Percentiles rank a stretch among this genome's conserved stretches.
These are phyloP conservation scores for Stenodema calcarata DNA, from an alignment of 2,888 invertebrate species.

Conservation along the genomic window DNA sequence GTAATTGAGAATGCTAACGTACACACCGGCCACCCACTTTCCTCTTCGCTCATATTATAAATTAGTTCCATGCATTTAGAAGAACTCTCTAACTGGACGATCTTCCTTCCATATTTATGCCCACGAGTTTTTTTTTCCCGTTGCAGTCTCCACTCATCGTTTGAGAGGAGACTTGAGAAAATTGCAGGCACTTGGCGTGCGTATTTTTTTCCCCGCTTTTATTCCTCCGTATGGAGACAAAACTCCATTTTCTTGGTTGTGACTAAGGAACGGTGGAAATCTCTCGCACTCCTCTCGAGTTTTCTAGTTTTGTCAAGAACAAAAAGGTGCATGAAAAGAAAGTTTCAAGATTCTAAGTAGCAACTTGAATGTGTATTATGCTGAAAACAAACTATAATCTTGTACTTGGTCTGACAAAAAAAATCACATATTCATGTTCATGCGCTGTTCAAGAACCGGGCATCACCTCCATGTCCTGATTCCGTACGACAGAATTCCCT, in stretches of 20 bases:
- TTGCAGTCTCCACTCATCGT: not conserved
- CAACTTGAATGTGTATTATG: too few relatives aligned
- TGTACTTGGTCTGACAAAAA: too few relatives aligned
- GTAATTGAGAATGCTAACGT: slow-evolving; percentile 36
- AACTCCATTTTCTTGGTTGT: not conserved
- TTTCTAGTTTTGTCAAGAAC: too few relatives aligned
- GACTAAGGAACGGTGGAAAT: not conserved
- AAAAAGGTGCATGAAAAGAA: too few relatives aligned
- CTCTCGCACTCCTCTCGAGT: not conserved
- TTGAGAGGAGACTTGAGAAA: not conserved
- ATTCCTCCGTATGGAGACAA: not conserved
- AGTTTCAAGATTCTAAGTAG: too few relatives aligned
- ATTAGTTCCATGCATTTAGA: slow-evolving; percentile 32
- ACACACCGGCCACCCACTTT: not conserved
- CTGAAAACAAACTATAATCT: too few relatives aligned
- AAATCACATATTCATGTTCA: too few relatives aligned
- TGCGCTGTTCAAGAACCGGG: too few relatives aligned
- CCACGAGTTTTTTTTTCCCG: not conserved
- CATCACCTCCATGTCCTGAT: too few relatives aligned
- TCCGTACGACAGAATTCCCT: too few relatives aligned
- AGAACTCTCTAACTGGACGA: slow-evolving; percentile 30
- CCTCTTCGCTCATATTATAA: slow-evolving; percentile 25
- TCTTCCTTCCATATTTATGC: slow-evolving; percentile 22
- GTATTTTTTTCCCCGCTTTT: not conserved
- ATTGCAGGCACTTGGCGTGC: not conserved